A percentile compares a stretch with the other conserved stretches of the same genome.
Conservation (phyloP, 1,140 invertebrate genomes). For the Euura saliciscinereae region DNA sequence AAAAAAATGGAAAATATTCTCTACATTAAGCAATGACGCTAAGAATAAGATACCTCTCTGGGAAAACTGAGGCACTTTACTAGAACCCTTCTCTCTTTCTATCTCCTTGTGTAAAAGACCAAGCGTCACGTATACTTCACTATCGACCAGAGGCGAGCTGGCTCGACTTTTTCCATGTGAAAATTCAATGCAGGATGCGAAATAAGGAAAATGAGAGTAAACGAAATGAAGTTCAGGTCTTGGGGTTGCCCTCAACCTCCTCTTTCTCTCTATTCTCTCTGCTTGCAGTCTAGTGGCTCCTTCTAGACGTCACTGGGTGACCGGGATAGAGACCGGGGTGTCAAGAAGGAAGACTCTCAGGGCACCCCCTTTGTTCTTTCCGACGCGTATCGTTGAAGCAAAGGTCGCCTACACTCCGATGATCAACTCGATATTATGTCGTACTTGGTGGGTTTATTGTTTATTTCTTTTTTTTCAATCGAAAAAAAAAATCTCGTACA, state of each 20-base stretch:
- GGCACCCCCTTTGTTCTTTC: neutral
- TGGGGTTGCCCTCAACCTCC: constrained; percentile 11
- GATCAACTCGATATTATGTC: too few species aligned
- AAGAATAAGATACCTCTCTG: neutral
- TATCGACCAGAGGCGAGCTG: constrained; percentile 30
- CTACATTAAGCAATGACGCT: too few species aligned
- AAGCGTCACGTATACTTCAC: constrained; percentile 25
- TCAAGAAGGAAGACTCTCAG: neutral
- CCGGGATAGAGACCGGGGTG: neutral
- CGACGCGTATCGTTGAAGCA: neutral
- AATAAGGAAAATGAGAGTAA: too few species aligned
- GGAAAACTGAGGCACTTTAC: neutral
- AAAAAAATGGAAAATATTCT: too few species aligned
- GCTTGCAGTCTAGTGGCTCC: constrained; percentile 14
- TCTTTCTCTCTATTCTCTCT: constrained; percentile 7
- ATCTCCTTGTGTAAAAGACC: neutral
- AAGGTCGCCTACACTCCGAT: too few species aligned
- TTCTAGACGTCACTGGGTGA: constrained; percentile 17
- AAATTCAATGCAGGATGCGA: too few species aligned
- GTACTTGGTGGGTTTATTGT: too few species aligned
- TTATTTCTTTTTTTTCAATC: too few species aligned
- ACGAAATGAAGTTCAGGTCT: neutral
- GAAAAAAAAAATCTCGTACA: too few species aligned
- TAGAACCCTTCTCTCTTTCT: neutral
- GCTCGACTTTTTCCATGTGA: too few species aligned